Conservation (phyloP, 2,888 invertebrate genomes). For the Cephus sareptanus region DNA sequence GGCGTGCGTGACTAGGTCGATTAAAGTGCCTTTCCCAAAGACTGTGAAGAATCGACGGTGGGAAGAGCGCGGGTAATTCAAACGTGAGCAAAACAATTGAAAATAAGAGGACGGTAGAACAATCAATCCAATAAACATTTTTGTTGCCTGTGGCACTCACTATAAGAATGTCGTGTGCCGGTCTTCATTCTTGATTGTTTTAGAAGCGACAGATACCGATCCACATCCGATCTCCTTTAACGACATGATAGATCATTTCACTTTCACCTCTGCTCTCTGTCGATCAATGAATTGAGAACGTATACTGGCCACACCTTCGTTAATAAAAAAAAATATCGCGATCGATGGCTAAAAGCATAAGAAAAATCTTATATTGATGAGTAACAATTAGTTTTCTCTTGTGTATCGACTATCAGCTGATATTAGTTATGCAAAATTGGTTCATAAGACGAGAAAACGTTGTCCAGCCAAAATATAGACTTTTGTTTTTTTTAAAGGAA, state of each 20-base stretch:
- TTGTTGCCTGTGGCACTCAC: background rate
- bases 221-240: background rate
- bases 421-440: background rate
- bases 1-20: background rate
- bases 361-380: background rate
- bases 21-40: background rate
- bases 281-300: background rate
- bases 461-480: background rate
- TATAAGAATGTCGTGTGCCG: background rate
- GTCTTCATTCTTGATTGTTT: background rate
- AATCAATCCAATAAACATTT: background rate
- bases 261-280: slow-evolving; percentile 41
- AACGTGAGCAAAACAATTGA: background rate
- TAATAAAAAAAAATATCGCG: background rate
- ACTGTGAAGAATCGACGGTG: background rate
- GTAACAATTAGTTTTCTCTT: background rate
- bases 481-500: background rate
- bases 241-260: slow-evolving; percentile 38
- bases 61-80: background rate
- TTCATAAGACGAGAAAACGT: background rate
- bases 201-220: background rate
- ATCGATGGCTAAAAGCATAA: background rate
- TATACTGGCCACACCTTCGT: background rate
- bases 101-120: background rate
- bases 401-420: background rate